Evolutionary conservation across 2,113 vertebrate genomes (phyloP).

Genomic region (Strigops habroptila): DNA sequence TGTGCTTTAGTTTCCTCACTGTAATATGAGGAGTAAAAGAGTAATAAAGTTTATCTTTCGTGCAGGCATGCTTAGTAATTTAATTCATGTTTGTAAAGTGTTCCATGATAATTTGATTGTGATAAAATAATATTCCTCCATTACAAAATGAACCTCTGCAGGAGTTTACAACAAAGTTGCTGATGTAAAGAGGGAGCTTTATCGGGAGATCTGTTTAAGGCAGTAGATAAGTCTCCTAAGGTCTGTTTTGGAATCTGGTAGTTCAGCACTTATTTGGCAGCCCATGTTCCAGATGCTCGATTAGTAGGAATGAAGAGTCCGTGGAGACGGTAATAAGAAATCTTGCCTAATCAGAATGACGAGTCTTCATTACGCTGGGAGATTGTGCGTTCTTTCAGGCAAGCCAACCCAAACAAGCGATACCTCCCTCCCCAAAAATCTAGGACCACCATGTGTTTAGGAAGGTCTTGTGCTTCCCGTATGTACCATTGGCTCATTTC

Average conservation of each 20-base stretch:
- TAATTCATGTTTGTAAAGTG: conserved; percentile 20
- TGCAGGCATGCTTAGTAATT: background rate
- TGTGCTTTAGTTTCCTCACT: background rate
- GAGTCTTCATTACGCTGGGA: background rate
- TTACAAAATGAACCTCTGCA: background rate
- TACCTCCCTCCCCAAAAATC: background rate
- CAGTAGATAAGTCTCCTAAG: conserved; percentile 1
- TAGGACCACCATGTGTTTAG: background rate
- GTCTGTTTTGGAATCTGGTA: conserved; percentile 35
- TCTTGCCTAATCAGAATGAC: conserved; percentile 23
- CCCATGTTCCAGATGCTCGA: background rate
- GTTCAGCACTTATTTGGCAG: conserved; percentile 27
- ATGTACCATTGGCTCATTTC: background rate
- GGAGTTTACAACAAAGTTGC: background rate
- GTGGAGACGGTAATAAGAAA: conserved; percentile 9
- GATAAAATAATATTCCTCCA: background rate
- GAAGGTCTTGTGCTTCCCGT: background rate
- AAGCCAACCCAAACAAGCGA: conserved; percentile 10
- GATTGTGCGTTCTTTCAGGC: background rate
- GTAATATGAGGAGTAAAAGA: conserved; percentile 9
- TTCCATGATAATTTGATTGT: conserved; percentile 32
- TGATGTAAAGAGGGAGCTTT: background rate
- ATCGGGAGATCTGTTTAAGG: background rate
- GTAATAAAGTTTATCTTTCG: background rate
- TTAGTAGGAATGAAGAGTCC: conserved; percentile 1